Evolutionary conservation across 2,113 vertebrate species (phyloP).

Genomic region (Otus sunia): DNA sequence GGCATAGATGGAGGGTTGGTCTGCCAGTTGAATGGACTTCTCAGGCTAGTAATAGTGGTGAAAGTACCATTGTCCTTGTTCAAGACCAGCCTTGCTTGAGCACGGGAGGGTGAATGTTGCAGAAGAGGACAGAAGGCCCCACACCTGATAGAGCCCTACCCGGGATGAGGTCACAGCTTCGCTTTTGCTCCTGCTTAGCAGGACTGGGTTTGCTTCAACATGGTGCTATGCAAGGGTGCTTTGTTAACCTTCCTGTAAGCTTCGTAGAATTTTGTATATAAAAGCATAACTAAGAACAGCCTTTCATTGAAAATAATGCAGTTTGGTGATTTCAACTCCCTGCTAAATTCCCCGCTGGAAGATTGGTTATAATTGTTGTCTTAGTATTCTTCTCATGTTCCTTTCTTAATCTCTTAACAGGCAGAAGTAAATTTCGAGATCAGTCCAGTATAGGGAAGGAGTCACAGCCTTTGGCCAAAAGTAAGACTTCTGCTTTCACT

Average conservation of each 20-base stretch:
- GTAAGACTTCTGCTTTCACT: constrained; percentile 59
- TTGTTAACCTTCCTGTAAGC: not conserved
- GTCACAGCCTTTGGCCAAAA: constrained; percentile 7
- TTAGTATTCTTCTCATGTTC: not conserved
- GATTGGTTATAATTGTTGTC: not conserved
- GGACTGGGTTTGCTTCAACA: not conserved
- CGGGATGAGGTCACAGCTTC: not conserved
- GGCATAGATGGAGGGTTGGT: not conserved
- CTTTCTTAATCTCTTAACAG: not conserved
- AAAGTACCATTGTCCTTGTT: not conserved
- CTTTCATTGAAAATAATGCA: not conserved
- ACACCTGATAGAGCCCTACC: not conserved
- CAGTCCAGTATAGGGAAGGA: not conserved
- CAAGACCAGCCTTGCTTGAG: not conserved
- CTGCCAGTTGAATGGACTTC: not conserved
- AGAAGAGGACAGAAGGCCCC: not conserved
- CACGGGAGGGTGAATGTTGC: rapidly evolving
- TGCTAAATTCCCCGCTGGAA: not conserved
- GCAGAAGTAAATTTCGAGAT: not conserved
- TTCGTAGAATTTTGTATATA: not conserved
- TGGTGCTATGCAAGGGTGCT: not conserved
- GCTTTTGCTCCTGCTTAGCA: not conserved
- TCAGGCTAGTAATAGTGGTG: not conserved
- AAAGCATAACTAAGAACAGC: not conserved
- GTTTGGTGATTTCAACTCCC: not conserved